Evolutionary conservation across 1,140 invertebrate species (phyloP).

Genomic region (Notospermus geniculatus): DNA sequence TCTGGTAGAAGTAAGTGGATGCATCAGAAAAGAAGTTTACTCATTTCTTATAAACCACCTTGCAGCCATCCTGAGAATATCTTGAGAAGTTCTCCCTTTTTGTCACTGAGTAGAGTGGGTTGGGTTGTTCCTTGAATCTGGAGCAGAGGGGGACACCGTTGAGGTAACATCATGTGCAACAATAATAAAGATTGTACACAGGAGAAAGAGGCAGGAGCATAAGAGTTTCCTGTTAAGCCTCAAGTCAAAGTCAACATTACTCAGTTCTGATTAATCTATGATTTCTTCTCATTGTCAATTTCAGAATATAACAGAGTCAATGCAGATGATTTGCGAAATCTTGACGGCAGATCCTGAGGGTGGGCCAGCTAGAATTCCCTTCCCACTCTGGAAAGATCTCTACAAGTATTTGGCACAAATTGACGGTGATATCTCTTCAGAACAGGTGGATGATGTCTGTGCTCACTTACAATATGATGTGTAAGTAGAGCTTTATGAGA

Average conservation of each 20-base stretch:
- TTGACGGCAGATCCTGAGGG: constrained; percentile 79
- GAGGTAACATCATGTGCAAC: too few relatives aligned
- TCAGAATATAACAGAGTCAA: constrained; percentile 73
- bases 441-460: constrained; percentile 51
- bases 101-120: too few relatives aligned
- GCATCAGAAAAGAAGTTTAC: too few relatives aligned
- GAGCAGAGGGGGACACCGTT: too few relatives aligned
- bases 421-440: constrained; percentile 61
- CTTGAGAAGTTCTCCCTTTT: too few relatives aligned
- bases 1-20: constrained; percentile 60
- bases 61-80: too few relatives aligned
- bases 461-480: constrained; percentile 50
- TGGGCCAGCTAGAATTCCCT: constrained; percentile 70
- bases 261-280: constrained; percentile 3
- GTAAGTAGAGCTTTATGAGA: constrained; percentile 38
- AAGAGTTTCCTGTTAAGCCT: too few relatives aligned
- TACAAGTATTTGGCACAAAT: constrained; percentile 70
- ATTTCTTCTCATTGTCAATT: constrained; percentile 17
- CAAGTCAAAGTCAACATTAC: background rate
- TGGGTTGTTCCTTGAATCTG: too few relatives aligned
- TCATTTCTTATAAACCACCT: too few relatives aligned
- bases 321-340: constrained; percentile 77
- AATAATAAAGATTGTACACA: too few relatives aligned
- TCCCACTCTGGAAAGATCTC: constrained; percentile 65
- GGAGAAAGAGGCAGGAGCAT: too few relatives aligned